These are phyloP conservation scores for Clistopyga incitator DNA, from an alignment of 2,888 invertebrate genomes.

Conservation along the genomic window DNA sequence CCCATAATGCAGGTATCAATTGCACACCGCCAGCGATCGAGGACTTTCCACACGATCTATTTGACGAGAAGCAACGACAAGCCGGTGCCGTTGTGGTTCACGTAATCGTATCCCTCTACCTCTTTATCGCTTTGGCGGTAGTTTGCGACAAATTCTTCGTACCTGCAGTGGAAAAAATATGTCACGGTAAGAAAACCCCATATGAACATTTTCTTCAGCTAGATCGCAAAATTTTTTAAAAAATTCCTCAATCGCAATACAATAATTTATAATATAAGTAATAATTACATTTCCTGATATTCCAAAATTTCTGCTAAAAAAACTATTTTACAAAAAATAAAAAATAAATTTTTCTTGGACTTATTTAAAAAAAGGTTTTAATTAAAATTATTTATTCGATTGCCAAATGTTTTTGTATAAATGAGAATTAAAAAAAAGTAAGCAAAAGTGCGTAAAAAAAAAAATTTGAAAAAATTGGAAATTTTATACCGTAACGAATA, in stretches of 20 bases:
- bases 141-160: slow-evolving; percentile 90
- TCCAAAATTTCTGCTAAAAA: too few species aligned
- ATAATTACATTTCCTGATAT: too few species aligned
- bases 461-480: too few species aligned
- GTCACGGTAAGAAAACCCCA: slow-evolving; percentile 85
- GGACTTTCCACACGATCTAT: slow-evolving; percentile 87
- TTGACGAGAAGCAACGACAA: slow-evolving; percentile 86
- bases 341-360: too few species aligned
- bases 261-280: not conserved
- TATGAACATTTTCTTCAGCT: slow-evolving; percentile 23
- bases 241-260: not conserved
- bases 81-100: slow-evolving; percentile 87
- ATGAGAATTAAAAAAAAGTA: not conserved
- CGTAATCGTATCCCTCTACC: slow-evolving; percentile 87
- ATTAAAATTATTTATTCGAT: too few species aligned
- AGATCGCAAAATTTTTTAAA: not conserved
- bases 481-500: not conserved
- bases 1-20: slow-evolving; percentile 80
- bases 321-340: too few species aligned
- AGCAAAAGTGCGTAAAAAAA: not conserved
- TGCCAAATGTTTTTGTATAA: not conserved
- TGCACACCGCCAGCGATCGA: slow-evolving; percentile 87
- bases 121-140: slow-evolving; percentile 88
- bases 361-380: too few species aligned
- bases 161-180: slow-evolving; percentile 88